Evolutionary conservation across 2,888 invertebrate species (phyloP).

Genomic region (Amiota mariae): DNA sequence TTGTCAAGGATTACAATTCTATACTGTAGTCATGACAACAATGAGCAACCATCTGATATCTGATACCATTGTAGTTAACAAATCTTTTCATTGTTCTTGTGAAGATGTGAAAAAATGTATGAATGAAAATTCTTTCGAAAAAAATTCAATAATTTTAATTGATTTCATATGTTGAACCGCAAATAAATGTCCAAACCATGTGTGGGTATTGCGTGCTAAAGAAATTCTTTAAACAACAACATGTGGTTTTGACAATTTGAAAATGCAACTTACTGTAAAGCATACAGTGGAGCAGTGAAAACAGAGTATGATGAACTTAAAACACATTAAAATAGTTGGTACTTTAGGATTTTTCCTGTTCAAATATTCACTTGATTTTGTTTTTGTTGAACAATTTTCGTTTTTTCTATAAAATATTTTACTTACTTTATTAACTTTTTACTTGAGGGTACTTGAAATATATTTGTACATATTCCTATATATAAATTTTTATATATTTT

Average conservation of each 20-base stretch:
- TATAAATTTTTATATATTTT: background rate
- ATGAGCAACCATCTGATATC: no score
- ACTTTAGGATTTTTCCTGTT: background rate
- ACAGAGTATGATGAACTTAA: background rate
- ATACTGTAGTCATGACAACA: no score
- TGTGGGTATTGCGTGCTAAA: background rate
- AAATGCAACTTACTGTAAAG: background rate
- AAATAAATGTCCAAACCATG: constrained; percentile 4
- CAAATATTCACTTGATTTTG: background rate
- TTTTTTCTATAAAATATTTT: background rate
- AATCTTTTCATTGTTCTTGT: no score
- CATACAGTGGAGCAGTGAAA: background rate
- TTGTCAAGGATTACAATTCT: no score
- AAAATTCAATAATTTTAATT: no score
- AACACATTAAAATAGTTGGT: background rate
- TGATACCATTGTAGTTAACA: no score
- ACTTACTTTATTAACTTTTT: constrained; percentile 22
- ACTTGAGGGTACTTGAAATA: constrained; percentile 22
- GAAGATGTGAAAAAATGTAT: no score
- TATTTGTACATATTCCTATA: no score
- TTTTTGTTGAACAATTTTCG: background rate
- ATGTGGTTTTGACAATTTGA: constrained; percentile 18
- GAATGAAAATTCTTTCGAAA: no score
- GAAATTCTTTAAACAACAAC: constrained; percentile 16
- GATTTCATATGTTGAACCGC: constrained; percentile 5